Percentiles rank a stretch among this genome's conserved stretches.
phyloP scores from a whole-genome alignment of 2,113 vertebrate species.

The Syrrhaptes paradoxus region DNA sequence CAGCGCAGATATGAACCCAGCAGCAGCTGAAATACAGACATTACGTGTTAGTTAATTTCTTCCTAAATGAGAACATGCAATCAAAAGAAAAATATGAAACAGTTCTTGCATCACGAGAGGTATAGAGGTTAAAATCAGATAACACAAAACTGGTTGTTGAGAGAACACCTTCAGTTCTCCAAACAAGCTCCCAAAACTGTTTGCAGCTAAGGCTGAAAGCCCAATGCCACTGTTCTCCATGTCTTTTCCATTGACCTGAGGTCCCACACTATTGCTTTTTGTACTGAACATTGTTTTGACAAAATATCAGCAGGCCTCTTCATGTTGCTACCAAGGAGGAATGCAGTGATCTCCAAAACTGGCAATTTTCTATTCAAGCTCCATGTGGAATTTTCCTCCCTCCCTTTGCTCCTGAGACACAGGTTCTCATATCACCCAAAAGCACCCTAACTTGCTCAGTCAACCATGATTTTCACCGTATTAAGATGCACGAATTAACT shows the following conservation, averaged over 20 bases:
- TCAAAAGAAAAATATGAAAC: not conserved
- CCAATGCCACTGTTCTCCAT: not conserved
- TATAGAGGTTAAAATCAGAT: not conserved
- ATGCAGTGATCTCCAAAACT: not conserved
- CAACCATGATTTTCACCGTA: not conserved
- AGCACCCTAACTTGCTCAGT: not conserved
- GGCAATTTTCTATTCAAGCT: not conserved
- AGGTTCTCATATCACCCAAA: not conserved
- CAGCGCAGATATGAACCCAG: conserved; percentile 85
- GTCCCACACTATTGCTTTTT: not conserved
- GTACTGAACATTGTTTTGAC: not conserved
- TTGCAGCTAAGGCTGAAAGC: not conserved
- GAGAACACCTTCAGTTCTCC: not conserved
- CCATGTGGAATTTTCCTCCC: not conserved
- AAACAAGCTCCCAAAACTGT: not conserved
- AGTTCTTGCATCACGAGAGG: not conserved
- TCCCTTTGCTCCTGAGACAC: not conserved
- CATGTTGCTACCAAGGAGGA: not conserved
- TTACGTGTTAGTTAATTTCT: not conserved
- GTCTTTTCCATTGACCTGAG: not conserved
- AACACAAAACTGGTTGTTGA: not conserved
- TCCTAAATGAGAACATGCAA: not conserved
- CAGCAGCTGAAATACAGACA: conserved; percentile 83
- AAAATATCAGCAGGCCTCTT: not conserved
- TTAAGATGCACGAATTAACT: not conserved